Percentiles rank a stretch among this genome's conserved stretches.
Conservation (phyloP, 2,888 invertebrate genomes). For the Nomada fucata region DNA sequence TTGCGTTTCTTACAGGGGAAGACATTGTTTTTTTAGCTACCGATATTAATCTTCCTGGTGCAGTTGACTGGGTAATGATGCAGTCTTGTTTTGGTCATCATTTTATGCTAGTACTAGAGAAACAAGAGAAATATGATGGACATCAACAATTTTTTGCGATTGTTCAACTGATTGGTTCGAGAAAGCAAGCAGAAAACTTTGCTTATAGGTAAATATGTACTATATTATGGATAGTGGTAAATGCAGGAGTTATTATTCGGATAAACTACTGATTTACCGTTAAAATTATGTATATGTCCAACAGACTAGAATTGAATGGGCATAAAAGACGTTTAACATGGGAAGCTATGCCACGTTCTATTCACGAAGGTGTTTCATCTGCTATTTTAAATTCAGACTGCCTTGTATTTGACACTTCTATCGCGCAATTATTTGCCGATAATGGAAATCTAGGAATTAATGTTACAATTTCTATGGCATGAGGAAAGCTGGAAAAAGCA, state of each 20-base stretch:
- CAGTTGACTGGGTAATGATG: slow-evolving; percentile 99
- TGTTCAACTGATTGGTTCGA: slow-evolving; percentile 98
- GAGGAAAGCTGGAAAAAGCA: slow-evolving; percentile 81
- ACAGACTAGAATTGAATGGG: slow-evolving; percentile 97
- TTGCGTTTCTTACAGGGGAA: slow-evolving; percentile 88
- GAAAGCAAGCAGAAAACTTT: slow-evolving; percentile 99
- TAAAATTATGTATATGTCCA: slow-evolving; percentile 37
- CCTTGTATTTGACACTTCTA: slow-evolving; percentile 98
- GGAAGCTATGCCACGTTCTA: slow-evolving; percentile 99
- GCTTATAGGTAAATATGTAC: slow-evolving; percentile 90
- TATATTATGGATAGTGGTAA: background rate
- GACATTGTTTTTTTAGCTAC: slow-evolving; percentile 99
- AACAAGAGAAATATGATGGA: slow-evolving; percentile 98
- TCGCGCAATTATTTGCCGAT: slow-evolving; percentile 99
- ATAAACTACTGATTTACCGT: background rate
- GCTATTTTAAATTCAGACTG: slow-evolving; percentile 99
- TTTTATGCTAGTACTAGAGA: slow-evolving; percentile 99
- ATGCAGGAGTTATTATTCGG: background rate
- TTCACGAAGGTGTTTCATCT: slow-evolving; percentile 99
- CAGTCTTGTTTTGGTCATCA: slow-evolving; percentile 99
- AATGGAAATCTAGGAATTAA: slow-evolving; percentile 99
- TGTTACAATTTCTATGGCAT: slow-evolving; percentile 98
- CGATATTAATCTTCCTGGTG: slow-evolving; percentile 99
- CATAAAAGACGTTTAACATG: slow-evolving; percentile 97
- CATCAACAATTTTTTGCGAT: slow-evolving; percentile 99